Evolutionary conservation across 37 sponge, comb jelly and placozoan species (phyloP).

Genomic region (Agelas oroides): DNA sequence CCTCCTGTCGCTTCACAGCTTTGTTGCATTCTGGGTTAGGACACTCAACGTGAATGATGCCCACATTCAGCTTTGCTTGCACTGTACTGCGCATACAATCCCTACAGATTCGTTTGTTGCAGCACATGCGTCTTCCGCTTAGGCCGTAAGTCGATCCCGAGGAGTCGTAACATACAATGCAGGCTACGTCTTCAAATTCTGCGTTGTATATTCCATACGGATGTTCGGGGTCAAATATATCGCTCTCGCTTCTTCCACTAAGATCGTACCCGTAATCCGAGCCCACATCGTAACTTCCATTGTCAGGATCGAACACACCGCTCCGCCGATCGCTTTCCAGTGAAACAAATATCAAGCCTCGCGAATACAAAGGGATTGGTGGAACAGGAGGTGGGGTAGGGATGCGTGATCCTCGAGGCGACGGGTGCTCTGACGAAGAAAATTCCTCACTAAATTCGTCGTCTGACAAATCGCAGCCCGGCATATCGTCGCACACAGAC

Average conservation of each 20-base stretch:
- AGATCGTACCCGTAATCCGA: no score
- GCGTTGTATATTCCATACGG: background rate
- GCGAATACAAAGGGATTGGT: background rate
- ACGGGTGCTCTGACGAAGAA: background rate
- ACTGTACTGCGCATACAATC: constrained; percentile 49
- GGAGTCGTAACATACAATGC: constrained; percentile 50
- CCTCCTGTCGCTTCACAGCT: constrained; percentile 8
- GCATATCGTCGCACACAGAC: background rate
- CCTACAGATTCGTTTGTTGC: constrained; percentile 40
- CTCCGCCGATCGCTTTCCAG: background rate
- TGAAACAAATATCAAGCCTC: background rate
- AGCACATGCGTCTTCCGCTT: constrained; percentile 41
- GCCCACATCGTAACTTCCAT: background rate
- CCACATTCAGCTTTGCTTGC: constrained; percentile 43
- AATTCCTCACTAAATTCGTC: constrained; percentile 37
- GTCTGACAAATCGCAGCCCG: constrained; percentile 10
- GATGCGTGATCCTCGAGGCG: constrained; percentile 6
- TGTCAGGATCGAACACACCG: background rate
- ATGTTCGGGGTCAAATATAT: no score
- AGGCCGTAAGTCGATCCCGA: background rate
- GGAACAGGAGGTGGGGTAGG: constrained; percentile 48
- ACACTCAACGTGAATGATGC: constrained; percentile 50
- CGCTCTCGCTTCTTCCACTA: no score
- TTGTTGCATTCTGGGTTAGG: constrained; percentile 68
- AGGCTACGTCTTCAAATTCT: background rate